phyloP scores from a whole-genome alignment of 2,113 vertebrate genomes.

The Odocoileus virginianus region DNA sequence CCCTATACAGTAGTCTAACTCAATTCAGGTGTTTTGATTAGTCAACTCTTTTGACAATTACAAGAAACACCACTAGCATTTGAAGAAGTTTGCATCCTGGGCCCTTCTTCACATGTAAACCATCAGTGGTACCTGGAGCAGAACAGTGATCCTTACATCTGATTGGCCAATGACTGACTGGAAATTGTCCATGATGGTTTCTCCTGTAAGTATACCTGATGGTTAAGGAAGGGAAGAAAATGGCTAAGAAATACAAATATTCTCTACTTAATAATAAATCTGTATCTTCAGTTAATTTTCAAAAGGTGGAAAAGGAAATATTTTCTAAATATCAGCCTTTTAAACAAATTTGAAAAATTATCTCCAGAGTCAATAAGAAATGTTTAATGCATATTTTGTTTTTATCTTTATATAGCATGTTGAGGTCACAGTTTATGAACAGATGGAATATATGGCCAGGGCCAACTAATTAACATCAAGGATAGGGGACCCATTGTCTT shows the following conservation, averaged over 20 bases:
- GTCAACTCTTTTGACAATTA: background rate
- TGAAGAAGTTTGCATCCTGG: background rate
- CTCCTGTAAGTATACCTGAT: background rate
- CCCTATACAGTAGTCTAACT: background rate
- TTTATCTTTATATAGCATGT: background rate
- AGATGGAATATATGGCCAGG: slow-evolving; percentile 65
- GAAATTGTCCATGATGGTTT: background rate
- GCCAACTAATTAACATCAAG: slow-evolving; percentile 65
- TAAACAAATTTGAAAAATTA: background rate
- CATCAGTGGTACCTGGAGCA: background rate
- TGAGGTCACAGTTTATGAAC: slow-evolving; percentile 59
- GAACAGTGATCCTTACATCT: background rate
- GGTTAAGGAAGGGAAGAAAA: background rate
- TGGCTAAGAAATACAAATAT: background rate
- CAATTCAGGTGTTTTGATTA: background rate
- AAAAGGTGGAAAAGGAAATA: background rate
- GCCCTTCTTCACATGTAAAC: background rate
- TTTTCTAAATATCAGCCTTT: background rate
- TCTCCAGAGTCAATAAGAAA: background rate
- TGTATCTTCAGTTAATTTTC: background rate
- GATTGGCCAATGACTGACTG: background rate
- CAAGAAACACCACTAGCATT: background rate
- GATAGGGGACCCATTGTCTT: slow-evolving; percentile 63
- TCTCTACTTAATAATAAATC: background rate
- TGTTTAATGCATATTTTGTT: background rate